Base-by-base conservation (phyloP, 1,140 invertebrate species). In the Pemphigus obesinymphae region DNA sequence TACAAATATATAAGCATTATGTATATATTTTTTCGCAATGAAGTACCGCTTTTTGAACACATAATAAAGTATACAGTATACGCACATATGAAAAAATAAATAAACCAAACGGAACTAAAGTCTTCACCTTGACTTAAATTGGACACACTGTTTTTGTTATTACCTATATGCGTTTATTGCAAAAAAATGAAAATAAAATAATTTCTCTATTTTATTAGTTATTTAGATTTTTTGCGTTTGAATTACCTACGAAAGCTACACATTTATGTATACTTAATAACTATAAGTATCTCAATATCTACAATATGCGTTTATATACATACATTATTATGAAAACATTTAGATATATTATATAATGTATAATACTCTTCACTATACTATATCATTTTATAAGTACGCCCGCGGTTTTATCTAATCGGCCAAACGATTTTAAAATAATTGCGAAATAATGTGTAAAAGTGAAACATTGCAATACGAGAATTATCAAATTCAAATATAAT, bases 371-470 rank as follows among this genome's bases (percentile, higher is more conserved):
- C 37, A 61, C 23, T 43, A n/a, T n/a, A n/a, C n/a, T 63, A 37
- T 40, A 80, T 63, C 23, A 20, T 61, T 63, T 58, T 76, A 26
- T 58, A 78, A 78, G 75, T 80, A n/a, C n/a, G n/a, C n/a, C n/a
- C n/a, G 76, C 23, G 1, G 11, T 15, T 61, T 80, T 63, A 80
- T 80, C 37, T 80, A 43, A 80, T 80, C 76, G 23, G 37, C 20
- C 37, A 76, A 73, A 73, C 70, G 70, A 34, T 73, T 73, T 73
- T 20, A 73, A n/a, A n/a, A 50, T 73, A 48, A 73, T 73, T 50
- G 45, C 70, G 70, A 34, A 73, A 73, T 72, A 29, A 48, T 31
- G 43, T 50, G 26, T 48, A 73, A 73, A 73, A 73, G 58, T 50
- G 45, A 73, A 73, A 73, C 26, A 73, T 48, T 73, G 45, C 70